phyloP scores from a whole-genome alignment of 2,113 vertebrate species.

The Spermophilus dauricus region DNA sequence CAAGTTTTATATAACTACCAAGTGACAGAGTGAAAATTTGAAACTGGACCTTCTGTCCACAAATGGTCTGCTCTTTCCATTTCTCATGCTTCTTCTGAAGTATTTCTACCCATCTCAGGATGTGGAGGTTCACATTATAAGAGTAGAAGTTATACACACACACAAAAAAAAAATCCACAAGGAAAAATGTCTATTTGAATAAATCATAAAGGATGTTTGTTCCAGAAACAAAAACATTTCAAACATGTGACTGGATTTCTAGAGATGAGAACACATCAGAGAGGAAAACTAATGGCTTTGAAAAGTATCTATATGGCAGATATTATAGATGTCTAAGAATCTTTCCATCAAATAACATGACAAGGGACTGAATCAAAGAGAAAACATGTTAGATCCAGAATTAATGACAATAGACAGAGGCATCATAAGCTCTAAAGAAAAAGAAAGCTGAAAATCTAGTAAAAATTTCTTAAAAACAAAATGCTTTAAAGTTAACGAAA shows the following conservation, averaged over 20 bases:
- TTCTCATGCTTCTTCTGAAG: background rate
- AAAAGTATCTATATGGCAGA: background rate
- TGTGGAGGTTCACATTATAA: background rate
- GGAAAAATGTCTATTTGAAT: background rate
- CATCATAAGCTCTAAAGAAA: background rate
- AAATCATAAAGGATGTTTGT: background rate
- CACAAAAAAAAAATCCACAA: background rate
- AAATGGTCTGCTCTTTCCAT: background rate
- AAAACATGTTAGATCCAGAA: background rate
- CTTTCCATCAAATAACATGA: background rate
- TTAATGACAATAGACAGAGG: background rate
- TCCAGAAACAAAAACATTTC: background rate
- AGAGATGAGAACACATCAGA: background rate
- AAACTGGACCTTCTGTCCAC: background rate
- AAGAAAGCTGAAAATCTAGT: background rate
- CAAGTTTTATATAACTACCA: background rate
- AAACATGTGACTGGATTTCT: background rate
- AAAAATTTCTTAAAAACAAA: constrained; percentile 19
- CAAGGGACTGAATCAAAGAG: background rate
- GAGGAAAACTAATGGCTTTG: background rate
- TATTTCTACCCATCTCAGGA: background rate
- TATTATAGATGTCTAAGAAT: background rate
- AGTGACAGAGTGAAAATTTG: background rate
- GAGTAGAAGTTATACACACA: background rate
- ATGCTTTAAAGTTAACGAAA: background rate